phyloP scores from a whole-genome alignment of 1,140 invertebrate genomes.

The Coptotermes formosanus region DNA sequence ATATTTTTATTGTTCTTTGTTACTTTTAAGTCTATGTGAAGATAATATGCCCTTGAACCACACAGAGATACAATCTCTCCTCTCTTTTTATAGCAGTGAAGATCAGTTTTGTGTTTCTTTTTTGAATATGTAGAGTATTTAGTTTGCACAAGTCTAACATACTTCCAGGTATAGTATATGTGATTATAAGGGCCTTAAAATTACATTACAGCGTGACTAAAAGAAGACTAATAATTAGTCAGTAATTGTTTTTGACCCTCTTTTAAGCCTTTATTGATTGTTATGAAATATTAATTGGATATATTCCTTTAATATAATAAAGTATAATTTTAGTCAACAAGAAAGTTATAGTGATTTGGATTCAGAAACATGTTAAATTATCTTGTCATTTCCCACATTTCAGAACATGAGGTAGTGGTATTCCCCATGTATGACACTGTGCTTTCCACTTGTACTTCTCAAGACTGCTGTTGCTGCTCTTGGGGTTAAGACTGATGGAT shows the following conservation, averaged over 20 bases:
- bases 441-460: too few species aligned
- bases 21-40: background rate
- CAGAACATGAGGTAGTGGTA: too few species aligned
- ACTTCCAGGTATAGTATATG: background rate
- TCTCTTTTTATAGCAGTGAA: background rate
- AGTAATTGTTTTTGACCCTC: background rate
- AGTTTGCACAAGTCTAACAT: background rate
- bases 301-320: background rate
- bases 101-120: background rate
- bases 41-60: background rate
- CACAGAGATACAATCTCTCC: background rate
- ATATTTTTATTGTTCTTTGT: background rate
- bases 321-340: background rate
- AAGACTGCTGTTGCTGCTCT: too few species aligned
- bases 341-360: too few species aligned
- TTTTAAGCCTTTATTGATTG: background rate
- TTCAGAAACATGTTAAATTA: too few species aligned
- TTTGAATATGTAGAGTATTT: background rate
- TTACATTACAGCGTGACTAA: background rate
- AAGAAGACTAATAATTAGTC: background rate
- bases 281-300: background rate
- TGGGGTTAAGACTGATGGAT: too few species aligned
- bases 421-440: too few species aligned
- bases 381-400: too few species aligned
- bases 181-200: slow-evolving; percentile 1